Conservation (phyloP, 1,140 invertebrate species). For the Bathynomus jamesi region DNA sequence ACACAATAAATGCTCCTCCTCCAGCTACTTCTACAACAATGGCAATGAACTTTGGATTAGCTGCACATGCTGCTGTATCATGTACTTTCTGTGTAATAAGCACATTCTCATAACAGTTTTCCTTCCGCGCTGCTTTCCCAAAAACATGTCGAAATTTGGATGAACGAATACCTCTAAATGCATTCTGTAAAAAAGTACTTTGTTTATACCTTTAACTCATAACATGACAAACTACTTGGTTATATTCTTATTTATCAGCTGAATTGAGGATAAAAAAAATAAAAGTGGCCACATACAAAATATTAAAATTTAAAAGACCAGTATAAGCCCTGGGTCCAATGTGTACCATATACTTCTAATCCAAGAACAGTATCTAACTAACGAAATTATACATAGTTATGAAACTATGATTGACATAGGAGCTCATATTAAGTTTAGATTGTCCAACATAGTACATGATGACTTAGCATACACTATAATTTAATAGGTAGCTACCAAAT, state of each 20-base stretch:
- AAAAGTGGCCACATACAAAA: no score
- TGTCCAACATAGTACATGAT: no score
- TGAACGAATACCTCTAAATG: slow-evolving; percentile 69
- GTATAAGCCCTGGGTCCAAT: no score
- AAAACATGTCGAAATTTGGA: slow-evolving; percentile 91
- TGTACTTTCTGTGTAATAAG: slow-evolving; percentile 85
- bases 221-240: not conserved
- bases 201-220: not conserved
- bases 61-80: slow-evolving; percentile 78
- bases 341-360: no score
- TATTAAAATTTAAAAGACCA: no score
- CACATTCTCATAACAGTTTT: slow-evolving; percentile 86
- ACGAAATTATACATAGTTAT: no score
- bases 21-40: slow-evolving; percentile 89
- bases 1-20: slow-evolving; percentile 83
- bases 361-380: no score
- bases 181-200: slow-evolving; percentile 21
- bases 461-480: no score
- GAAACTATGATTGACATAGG: no score
- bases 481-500: no score
- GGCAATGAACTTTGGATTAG: slow-evolving; percentile 90
- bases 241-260: not conserved
- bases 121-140: slow-evolving; percentile 74
- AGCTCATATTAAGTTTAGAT: no score
- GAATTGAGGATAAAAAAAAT: no score